phyloP scores from a whole-genome alignment of 2,113 vertebrate species.

The Trochalopteron elliotii region DNA sequence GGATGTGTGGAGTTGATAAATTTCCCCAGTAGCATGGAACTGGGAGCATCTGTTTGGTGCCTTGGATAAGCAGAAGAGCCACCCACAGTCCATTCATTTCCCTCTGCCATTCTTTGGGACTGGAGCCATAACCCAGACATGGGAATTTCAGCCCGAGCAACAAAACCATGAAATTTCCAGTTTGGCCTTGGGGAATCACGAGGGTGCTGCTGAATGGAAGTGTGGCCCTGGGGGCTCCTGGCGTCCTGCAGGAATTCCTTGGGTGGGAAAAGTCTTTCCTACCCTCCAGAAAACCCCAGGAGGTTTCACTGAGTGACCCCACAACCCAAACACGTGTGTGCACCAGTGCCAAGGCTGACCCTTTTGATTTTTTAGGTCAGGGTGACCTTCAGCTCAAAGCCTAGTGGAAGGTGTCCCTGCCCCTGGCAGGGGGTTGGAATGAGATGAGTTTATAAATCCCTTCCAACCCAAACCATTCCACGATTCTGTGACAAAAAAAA shows the following conservation, averaged over 20 bases:
- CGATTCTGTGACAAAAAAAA: background rate
- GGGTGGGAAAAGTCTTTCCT: background rate
- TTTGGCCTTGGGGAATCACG: background rate
- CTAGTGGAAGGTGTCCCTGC: background rate
- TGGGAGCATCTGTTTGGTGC: background rate
- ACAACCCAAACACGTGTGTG: fast-evolving
- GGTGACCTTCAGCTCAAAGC: background rate
- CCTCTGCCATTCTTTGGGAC: background rate
- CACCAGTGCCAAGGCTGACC: fast-evolving
- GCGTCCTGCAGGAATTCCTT: background rate
- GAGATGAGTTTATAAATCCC: background rate
- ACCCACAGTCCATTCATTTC: background rate
- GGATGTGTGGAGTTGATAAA: fast-evolving
- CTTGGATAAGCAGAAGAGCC: background rate
- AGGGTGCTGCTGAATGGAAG: background rate
- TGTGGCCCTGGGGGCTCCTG: fast-evolving
- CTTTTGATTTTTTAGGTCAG: background rate
- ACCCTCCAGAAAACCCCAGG: background rate
- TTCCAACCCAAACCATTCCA: background rate
- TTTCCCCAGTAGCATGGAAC: background rate
- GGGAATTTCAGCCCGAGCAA: background rate
- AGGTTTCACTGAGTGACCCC: background rate
- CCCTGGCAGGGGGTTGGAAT: background rate
- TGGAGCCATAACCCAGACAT: background rate
- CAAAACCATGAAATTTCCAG: background rate